These are phyloP conservation scores for Mactromeris polynyma DNA, from an alignment of 2,888 invertebrate species.

Conservation along the genomic window DNA sequence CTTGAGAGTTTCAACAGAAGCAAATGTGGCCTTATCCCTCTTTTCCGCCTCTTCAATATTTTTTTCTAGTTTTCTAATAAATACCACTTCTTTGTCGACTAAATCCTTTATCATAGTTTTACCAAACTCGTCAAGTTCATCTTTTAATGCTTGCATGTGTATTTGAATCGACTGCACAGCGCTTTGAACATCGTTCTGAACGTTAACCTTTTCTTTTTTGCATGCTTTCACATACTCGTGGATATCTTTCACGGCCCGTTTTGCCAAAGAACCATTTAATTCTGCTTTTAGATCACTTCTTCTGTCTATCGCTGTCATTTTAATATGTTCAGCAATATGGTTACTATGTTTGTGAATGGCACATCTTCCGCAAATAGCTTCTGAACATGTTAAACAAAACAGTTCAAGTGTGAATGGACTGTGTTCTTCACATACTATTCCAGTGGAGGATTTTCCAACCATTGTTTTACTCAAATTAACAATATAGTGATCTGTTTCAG, in stretches of 20 bases:
- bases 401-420: constrained; percentile 60
- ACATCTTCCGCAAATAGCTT: constrained; percentile 66
- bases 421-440: constrained; percentile 51
- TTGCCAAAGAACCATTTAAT: constrained; percentile 25
- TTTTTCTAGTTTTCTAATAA: constrained; percentile 39
- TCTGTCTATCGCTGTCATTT: constrained; percentile 48
- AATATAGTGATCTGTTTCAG: constrained; percentile 46
- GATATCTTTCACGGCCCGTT: constrained; percentile 36
- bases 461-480: constrained; percentile 54
- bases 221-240: constrained; percentile 44
- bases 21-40: constrained; percentile 51
- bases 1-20: constrained; percentile 48
- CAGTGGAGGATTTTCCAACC: constrained; percentile 39
- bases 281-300: constrained; percentile 40
- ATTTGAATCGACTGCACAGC: constrained; percentile 49
- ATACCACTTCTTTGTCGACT: constrained; percentile 44
- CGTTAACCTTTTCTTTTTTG: constrained; percentile 38
- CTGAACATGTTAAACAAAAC: constrained; percentile 60
- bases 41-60: constrained; percentile 45
- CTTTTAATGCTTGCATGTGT: constrained; percentile 56
- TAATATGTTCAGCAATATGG: constrained; percentile 61
- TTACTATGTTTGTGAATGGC: constrained; percentile 51
- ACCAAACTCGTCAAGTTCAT: constrained; percentile 56
- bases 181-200: constrained; percentile 44
- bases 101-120: constrained; percentile 52